Conservation (phyloP, 2,888 invertebrate species). For the Nephrotoma flavescens region DNA sequence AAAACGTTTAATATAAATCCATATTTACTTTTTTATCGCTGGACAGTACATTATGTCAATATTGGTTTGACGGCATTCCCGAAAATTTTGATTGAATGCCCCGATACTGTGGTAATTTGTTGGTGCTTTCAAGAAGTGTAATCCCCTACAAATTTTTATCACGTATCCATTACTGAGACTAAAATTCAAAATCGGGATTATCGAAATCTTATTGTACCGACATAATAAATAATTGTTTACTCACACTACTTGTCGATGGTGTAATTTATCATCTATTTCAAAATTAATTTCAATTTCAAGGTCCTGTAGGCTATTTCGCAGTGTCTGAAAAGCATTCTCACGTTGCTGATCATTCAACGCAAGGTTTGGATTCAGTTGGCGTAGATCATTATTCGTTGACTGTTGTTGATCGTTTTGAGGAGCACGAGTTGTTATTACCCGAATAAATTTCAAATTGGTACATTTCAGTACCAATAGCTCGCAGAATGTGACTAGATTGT, state of each 20-base stretch:
- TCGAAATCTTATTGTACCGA: conserved; percentile 6
- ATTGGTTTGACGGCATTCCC: conserved; percentile 71
- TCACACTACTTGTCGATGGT: conserved; percentile 82
- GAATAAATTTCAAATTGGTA: conserved; percentile 41
- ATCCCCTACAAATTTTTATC: conserved; percentile 80
- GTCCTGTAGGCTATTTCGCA: conserved; percentile 43
- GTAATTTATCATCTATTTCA: conserved; percentile 58
- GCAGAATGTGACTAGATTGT: conserved; percentile 70
- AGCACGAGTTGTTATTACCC: conserved; percentile 46
- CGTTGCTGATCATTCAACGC: neutral
- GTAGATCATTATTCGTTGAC: neutral
- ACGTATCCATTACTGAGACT: conserved; percentile 85
- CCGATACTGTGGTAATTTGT: conserved; percentile 63
- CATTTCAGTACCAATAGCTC: conserved; percentile 63
- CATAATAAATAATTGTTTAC: conserved; percentile 18
- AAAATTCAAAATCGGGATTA: conserved; percentile 10
- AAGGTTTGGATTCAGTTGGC: neutral
- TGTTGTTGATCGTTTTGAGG: conserved; percentile 37
- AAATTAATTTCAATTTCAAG: conserved; percentile 45
- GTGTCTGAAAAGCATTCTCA: conserved; percentile 38
- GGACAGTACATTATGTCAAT: conserved; percentile 58
- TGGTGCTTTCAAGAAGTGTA: conserved; percentile 72
- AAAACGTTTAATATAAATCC: too few relatives aligned
- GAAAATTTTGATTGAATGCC: conserved; percentile 57
- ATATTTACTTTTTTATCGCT: neutral